A percentile compares a stretch with the other conserved stretches of the same genome.
Evolutionary conservation across 2,113 vertebrate genomes (phyloP).

Genomic region (Perca fluviatilis): DNA sequence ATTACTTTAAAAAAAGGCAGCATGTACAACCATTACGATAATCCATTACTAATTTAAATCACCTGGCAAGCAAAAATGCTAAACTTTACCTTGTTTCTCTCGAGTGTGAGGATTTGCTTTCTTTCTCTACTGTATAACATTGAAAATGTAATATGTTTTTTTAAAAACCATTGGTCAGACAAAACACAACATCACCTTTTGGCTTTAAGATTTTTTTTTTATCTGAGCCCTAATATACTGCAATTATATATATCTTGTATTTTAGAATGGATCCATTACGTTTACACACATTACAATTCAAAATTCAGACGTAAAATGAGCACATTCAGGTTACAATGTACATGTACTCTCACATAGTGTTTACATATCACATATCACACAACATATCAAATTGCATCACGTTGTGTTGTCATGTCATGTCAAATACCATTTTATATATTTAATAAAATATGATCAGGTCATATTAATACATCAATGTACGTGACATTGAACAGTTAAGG

Average conservation of each 20-base stretch:
- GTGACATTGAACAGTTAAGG: constrained; percentile 5
- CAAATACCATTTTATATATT: neutral
- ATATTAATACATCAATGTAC: neutral
- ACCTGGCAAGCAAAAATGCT: neutral
- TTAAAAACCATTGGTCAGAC: too few relatives aligned
- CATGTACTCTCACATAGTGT: neutral
- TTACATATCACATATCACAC: neutral
- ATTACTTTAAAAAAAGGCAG: too few relatives aligned
- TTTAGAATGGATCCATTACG: neutral
- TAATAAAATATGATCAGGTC: neutral
- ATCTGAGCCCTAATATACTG: neutral
- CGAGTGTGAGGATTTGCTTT: neutral
- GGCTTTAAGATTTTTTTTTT: too few relatives aligned
- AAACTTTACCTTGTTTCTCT: neutral
- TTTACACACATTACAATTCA: neutral
- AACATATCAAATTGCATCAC: neutral
- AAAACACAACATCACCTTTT: too few relatives aligned
- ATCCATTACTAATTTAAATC: neutral
- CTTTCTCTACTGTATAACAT: neutral
- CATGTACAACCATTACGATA: neutral
- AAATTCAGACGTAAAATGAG: neutral
- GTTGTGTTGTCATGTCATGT: too few relatives aligned
- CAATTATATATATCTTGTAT: too few relatives aligned
- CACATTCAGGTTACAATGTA: neutral
- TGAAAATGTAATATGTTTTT: neutral